Percentiles rank a stretch among this genome's conserved stretches.
Conservation (phyloP, 1,140 invertebrate species). For the Matsumurasca onukii region DNA sequence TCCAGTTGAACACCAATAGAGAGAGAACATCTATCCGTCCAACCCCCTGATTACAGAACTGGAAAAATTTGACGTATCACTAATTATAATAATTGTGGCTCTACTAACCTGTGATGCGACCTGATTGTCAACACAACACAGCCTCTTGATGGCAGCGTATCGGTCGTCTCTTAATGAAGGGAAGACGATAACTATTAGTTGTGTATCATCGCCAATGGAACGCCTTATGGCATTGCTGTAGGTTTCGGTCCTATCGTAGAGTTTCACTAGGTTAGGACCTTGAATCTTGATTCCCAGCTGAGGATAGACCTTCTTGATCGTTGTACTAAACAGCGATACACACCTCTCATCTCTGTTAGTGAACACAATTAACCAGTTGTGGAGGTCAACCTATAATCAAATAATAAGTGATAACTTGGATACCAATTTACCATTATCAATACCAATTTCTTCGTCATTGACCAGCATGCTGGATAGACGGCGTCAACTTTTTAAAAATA, state of each 20-base stretch:
- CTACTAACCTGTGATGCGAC: conserved; percentile 75
- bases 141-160: conserved; percentile 85
- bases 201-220: conserved; percentile 50
- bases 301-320: conserved; percentile 55
- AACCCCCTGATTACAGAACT: too few relatives aligned
- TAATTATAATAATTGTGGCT: too few relatives aligned
- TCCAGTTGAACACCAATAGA: too few relatives aligned
- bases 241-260: conserved; percentile 55
- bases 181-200: conserved; percentile 78
- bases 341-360: conserved; percentile 58
- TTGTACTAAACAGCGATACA: conserved; percentile 62
- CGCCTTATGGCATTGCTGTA: conserved; percentile 57
- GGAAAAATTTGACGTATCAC: too few relatives aligned
- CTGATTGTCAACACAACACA: conserved; percentile 80
- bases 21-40: too few relatives aligned
- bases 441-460: too few relatives aligned
- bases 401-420: too few relatives aligned
- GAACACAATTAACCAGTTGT: conserved; percentile 68
- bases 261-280: conserved; percentile 52
- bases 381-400: conserved; percentile 52
- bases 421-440: too few relatives aligned
- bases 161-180: conserved; percentile 79
- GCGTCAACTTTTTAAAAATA: too few relatives aligned
- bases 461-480: too few relatives aligned
- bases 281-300: conserved; percentile 67